Evolutionary conservation across 92 coral and sea anemone species (phyloP), one percentile per base, ranked within the genome.

Genomic region (Virgularia gustaviana): DNA sequence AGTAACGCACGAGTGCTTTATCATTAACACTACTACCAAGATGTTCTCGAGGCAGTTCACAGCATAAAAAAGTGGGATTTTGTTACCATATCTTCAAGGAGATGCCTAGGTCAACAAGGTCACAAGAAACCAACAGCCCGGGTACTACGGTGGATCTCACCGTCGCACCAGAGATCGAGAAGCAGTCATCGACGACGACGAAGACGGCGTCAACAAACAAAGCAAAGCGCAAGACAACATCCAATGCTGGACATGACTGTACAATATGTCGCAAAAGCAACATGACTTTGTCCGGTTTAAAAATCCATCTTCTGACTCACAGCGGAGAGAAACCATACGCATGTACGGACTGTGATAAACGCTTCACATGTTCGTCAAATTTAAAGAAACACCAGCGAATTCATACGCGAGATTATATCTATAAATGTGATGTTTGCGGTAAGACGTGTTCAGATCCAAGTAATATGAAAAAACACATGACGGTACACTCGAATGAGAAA

Each of bases 391-490:
- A 68, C 32, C 42, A 49, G 41, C 32, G 75, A 51, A 68, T 68
- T 34, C 75, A 68, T 47, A 68, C n/a, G 33, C 53, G 55, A 15
- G 75, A 68, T 51, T 68, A 68, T 20, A 68, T 68, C 19, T 68
- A 68, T 47, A 33, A 22, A 20, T 68, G 75, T 15, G 61, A 49
- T 9, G 75, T 68, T 3, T 68, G 75, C 51, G 75, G 75, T 15
- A 68, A 68, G 62, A 49, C 61, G 12, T 68, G 75, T 19, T 28
- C 43, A 0, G 75, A 68, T 32, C 75, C 75, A 18, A 30, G 45
- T n/a, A 68, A 68, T 20, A 68, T 68, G 75, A 68, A 68, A 16
- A 68, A 68, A 49, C 75, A 68, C 49, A 68, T 68, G 75, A 68
- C 75, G 44, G 75, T 68, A 9, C 75, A 68, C 34, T 68, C 75